These are phyloP conservation scores for Lissonota sp. DNA, from an alignment of 2,888 invertebrate species.

Conservation along the genomic window DNA sequence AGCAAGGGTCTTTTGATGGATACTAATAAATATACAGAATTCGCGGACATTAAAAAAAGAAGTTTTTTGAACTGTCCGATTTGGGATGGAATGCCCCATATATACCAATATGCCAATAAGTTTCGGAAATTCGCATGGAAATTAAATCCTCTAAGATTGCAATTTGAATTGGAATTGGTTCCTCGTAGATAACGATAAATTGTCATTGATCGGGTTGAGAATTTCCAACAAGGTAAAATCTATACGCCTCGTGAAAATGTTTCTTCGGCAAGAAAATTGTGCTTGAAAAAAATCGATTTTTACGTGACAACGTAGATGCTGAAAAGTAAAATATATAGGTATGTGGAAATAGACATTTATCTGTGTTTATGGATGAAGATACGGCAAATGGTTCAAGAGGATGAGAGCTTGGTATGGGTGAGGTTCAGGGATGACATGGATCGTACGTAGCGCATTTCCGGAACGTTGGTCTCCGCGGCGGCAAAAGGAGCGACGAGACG, in stretches of 20 bases:
- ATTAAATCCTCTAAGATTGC: slow-evolving; percentile 32
- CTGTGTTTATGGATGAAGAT: slow-evolving; percentile 44
- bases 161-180: slow-evolving; percentile 30
- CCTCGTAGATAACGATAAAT: slow-evolving; percentile 27
- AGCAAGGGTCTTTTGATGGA: too few relatives aligned
- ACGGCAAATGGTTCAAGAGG: slow-evolving; percentile 7
- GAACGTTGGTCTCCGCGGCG: slow-evolving; percentile 19
- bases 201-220: slow-evolving; percentile 1
- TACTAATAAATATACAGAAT: too few relatives aligned
- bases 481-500: slow-evolving; percentile 28
- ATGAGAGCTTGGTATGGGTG: slow-evolving; percentile 15
- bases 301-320: not conserved
- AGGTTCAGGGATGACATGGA: slow-evolving; percentile 27
- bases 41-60: too few relatives aligned
- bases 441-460: slow-evolving; percentile 49
- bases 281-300: slow-evolving; percentile 4
- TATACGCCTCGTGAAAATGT: not conserved
- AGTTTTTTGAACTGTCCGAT: too few relatives aligned
- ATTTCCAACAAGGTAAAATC: not conserved
- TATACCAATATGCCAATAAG: slow-evolving; percentile 1
- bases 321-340: slow-evolving; percentile 7
- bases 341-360: not conserved
- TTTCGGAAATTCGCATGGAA: slow-evolving; percentile 31
- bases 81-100: too few relatives aligned
- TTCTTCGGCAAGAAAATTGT: not conserved